A percentile compares a stretch with the other conserved stretches of the same genome.
These are phyloP conservation scores for Syngnathus rostellatus DNA, from an alignment of 2,797 vertebrate species.

Conservation along the genomic window DNA sequence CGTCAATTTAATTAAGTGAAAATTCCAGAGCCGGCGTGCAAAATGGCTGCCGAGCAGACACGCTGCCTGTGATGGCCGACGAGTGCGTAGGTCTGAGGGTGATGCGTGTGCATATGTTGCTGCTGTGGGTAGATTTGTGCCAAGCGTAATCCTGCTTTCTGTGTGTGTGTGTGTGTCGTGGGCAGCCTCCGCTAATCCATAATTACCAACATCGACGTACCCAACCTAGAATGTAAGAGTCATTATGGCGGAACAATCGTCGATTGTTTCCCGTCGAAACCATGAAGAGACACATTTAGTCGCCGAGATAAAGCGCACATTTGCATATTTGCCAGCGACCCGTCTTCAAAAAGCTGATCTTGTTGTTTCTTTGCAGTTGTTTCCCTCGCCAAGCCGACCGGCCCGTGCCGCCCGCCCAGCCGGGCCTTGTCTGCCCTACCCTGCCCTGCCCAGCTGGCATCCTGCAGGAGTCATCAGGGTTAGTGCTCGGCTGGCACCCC, in stretches of 20 bases:
- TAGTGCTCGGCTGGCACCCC: constrained; percentile 61
- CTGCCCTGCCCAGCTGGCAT: constrained; percentile 45
- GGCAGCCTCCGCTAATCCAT: constrained; percentile 51
- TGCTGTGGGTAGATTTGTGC: constrained; percentile 18
- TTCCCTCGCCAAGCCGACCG: constrained; percentile 21
- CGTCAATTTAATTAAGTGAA: constrained; percentile 60
- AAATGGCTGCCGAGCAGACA: constrained; percentile 64
- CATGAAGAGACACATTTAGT: not conserved
- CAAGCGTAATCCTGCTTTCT: constrained; percentile 36
- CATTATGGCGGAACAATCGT: constrained; percentile 28
- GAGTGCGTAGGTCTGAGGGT: constrained; percentile 56
- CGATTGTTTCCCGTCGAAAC: constrained; percentile 15
- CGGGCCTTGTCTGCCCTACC: constrained; percentile 27
- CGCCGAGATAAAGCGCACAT: not conserved
- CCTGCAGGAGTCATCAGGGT: constrained; percentile 64
- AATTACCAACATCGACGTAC: constrained; percentile 45
- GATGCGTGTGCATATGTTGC: constrained; percentile 32
- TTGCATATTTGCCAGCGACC: not conserved
- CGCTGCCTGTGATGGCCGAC: constrained; percentile 66
- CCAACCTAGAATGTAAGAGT: constrained; percentile 19
- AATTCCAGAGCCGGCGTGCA: constrained; percentile 60
- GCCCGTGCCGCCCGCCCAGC: constrained; percentile 2
- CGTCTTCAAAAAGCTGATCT: constrained; percentile 50
- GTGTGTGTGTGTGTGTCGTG: constrained; percentile 27
- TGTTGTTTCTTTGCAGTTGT: constrained; percentile 56